These are phyloP conservation scores for Cheilosia urbana DNA, from an alignment of 2,888 invertebrate species.

Conservation along the genomic window DNA sequence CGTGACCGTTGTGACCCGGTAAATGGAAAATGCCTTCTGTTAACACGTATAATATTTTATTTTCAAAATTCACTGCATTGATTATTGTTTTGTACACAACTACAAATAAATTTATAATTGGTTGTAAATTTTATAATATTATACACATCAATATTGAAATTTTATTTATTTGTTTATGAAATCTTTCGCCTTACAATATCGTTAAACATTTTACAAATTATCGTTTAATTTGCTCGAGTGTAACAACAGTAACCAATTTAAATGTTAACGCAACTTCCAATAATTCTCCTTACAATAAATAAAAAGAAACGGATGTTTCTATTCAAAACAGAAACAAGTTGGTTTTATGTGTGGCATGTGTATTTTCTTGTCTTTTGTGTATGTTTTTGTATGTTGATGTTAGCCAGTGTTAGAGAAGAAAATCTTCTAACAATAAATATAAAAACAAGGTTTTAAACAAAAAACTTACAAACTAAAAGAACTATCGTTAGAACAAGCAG, in stretches of 20 bases:
- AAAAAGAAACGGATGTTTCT: conserved; percentile 3
- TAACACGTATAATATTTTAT: conserved; percentile 56
- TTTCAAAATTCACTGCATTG: conserved; percentile 59
- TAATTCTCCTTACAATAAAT: conserved; percentile 1
- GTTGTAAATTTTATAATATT: conserved; percentile 27
- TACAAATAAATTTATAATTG: conserved; percentile 29
- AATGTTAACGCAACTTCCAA: background rate
- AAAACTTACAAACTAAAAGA: conserved; percentile 62
- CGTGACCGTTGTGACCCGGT: too few relatives aligned
- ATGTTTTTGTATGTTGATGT: conserved; percentile 33
- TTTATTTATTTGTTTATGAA: conserved; percentile 47
- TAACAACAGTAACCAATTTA: conserved; percentile 33
- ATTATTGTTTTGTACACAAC: conserved; percentile 43
- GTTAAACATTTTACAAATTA: conserved; percentile 46
- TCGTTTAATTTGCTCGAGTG: conserved; percentile 37
- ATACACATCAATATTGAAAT: conserved; percentile 30
- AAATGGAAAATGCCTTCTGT: conserved; percentile 6
- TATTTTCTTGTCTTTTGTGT: conserved; percentile 47
- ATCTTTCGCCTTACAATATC: conserved; percentile 48
- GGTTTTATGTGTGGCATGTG: conserved; percentile 14
- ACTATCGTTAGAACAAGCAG: conserved; percentile 54
- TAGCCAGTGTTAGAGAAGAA: conserved; percentile 34
- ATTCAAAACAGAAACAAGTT: conserved; percentile 14
- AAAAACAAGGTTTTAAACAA: conserved; percentile 31
- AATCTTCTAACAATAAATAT: conserved; percentile 46